A percentile compares a stretch with the other conserved stretches of the same genome.
phyloP scores from a whole-genome alignment of 2,888 invertebrate species.

The Carcina quercana region DNA sequence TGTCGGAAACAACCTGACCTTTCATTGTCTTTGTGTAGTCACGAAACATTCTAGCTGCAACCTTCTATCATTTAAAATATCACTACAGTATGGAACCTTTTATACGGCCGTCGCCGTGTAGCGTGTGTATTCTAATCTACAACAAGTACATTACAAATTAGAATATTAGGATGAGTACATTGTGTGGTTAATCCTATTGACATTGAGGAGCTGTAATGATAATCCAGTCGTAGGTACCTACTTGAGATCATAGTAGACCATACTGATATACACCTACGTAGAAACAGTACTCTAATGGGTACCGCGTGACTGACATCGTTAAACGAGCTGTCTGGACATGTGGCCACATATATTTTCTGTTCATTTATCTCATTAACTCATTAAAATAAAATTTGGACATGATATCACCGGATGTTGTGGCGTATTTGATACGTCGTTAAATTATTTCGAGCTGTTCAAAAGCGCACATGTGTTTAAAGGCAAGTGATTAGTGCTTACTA shows the following conservation, averaged over 20 bases:
- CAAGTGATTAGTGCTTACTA: too few species aligned
- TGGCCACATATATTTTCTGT: conserved; percentile 31
- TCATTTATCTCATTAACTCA: conserved; percentile 50
- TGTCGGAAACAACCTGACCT: conserved; percentile 14
- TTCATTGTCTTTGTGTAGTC: conserved; percentile 16
- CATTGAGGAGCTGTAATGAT: not conserved
- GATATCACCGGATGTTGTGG: conserved; percentile 44
- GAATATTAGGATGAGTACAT: conserved; percentile 4
- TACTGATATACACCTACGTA: conserved; percentile 20
- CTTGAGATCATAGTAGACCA: conserved; percentile 8
- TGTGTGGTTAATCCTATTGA: not conserved
- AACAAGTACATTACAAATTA: too few species aligned
- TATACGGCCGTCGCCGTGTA: too few species aligned
- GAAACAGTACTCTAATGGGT: conserved; percentile 28
- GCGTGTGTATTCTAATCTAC: too few species aligned
- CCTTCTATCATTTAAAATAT: conserved; percentile 25
- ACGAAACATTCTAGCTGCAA: conserved; percentile 7
- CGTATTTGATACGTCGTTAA: conserved; percentile 26
- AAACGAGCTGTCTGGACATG: conserved; percentile 23
- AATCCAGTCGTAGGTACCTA: conserved; percentile 1
- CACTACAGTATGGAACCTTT: conserved; percentile 34
- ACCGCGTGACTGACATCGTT: conserved; percentile 45
- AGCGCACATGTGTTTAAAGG: conserved; percentile 43
- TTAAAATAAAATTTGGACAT: conserved; percentile 28
- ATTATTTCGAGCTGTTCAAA: conserved; percentile 35